Evolutionary conservation across 1,140 invertebrate species (phyloP).

Genomic region (Zaprionus davidi): DNA sequence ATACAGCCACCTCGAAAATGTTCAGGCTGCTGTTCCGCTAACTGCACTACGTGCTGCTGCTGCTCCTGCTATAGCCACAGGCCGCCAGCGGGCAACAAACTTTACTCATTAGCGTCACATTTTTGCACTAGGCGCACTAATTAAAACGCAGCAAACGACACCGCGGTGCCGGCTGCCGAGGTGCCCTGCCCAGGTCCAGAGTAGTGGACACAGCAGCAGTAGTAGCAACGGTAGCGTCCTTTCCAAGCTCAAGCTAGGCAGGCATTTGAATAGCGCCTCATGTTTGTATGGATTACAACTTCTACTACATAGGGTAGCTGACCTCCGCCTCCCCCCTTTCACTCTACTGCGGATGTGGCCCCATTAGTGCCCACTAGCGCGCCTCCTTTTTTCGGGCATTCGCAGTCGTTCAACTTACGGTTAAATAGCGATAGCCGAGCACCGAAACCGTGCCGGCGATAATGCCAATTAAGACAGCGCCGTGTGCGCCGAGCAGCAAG

Average conservation of each 20-base stretch:
- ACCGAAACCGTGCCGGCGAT: constrained; percentile 93
- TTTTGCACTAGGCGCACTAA: constrained; percentile 75
- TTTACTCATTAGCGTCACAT: constrained; percentile 81
- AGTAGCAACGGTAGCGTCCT: not conserved
- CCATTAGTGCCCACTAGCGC: constrained; percentile 10
- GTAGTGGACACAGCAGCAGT: constrained; percentile 5
- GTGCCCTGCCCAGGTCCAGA: not conserved
- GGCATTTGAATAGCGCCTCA: constrained; percentile 64
- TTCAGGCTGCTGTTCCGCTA: not conserved
- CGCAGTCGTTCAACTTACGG: constrained; percentile 87
- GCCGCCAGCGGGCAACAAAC: constrained; percentile 69
- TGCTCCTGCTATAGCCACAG: constrained; percentile 5
- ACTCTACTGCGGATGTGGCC: constrained; percentile 21
- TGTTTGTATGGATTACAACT: constrained; percentile 38
- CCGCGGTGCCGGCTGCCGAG: constrained; percentile 19
- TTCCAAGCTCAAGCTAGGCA: constrained; percentile 16
- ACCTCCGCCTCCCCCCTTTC: not conserved
- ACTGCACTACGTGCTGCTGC: constrained; percentile 8
- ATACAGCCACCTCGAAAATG: constrained; percentile 28
- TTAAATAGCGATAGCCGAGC: constrained; percentile 92
- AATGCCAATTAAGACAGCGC: constrained; percentile 93
- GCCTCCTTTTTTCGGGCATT: constrained; percentile 20
- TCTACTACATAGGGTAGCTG: constrained; percentile 7
- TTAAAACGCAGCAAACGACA: constrained; percentile 65
- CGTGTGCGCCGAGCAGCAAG: constrained; percentile 93